Percentiles rank a stretch among this genome's conserved stretches.
These are phyloP conservation scores for Prionailurus viverrinus DNA, from an alignment of 2,113 vertebrate species.

Conservation along the genomic window DNA sequence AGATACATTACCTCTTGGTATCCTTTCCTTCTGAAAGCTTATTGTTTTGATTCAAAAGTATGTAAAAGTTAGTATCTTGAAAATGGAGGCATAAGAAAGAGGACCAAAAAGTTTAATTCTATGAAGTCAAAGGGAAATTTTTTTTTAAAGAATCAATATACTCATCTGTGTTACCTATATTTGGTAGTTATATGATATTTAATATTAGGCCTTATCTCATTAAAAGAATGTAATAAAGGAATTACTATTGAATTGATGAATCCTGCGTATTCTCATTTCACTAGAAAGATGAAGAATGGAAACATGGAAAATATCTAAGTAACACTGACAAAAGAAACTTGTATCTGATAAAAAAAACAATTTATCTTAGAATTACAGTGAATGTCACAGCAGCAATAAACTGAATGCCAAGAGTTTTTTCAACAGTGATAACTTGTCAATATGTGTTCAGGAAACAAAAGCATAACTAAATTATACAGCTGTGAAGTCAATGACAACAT, in stretches of 20 bases:
- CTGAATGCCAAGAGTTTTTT: neutral
- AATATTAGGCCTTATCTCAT: neutral
- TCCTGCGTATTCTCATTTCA: neutral
- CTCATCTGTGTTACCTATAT: neutral
- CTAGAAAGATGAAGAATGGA: neutral
- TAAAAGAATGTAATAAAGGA: neutral
- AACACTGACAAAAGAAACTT: neutral
- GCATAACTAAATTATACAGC: neutral
- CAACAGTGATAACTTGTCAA: neutral
- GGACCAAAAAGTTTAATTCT: neutral
- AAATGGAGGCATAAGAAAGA: neutral
- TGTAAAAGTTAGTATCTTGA: neutral
- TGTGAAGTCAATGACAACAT: neutral
- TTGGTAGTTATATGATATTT: neutral
- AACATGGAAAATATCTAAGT: neutral
- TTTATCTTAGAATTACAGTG: neutral
- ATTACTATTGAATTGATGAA: neutral
- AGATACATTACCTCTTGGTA: neutral
- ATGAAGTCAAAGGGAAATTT: neutral
- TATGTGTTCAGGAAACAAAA: neutral
- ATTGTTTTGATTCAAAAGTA: neutral
- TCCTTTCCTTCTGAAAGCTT: neutral
- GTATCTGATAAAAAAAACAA: neutral
- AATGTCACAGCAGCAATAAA: conserved; percentile 2
- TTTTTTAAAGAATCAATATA: neutral